Base-by-base conservation (phyloP, 2,888 invertebrate genomes). In the Nymphalis polychloros region DNA sequence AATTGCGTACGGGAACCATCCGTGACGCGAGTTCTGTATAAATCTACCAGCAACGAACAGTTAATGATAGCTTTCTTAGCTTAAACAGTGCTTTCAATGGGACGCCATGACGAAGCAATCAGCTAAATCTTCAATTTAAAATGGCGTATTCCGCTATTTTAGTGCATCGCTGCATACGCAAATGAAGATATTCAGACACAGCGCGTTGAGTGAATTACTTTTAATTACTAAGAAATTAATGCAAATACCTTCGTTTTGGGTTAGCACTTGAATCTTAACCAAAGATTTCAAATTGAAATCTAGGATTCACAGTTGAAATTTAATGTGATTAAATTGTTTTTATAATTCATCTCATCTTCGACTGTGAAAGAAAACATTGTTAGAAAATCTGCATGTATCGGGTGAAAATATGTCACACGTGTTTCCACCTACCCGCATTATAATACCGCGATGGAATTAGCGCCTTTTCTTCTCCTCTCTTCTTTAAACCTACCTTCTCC, bases 1-100 rank as follows among this genome's bases (percentile, higher is more conserved):
- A 91, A 91, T 91, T 90, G 87, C 83, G 82, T 83, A 83, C 84
- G 85, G 81, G 86, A 86, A 88, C 84, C 78, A 79, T 79, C 89
- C 89, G 87, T 90, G 88, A 91, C 89, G 90, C 80, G 59, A 27
- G 71, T 80, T 75, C 72, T 77, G 85, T 83, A 87, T 88, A 88
- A 90, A 89, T 90, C 85, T 87, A 79, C 86, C 80, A 81, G 84
- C 84, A 85, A 87, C 84, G 86, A 86, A 85, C 87, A 81, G 84
- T 86, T 92, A 91, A 91, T 91, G 89, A 91, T 88, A 91, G 85
- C 85, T 79, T 86, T 83, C 78, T 75, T 72, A 79, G 79, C 80
- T 85, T 84, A 86, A 87, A 84, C 81, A 84, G 79, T 78, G 78
- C 78, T 78, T 80, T 85, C 84, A 86, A 86, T 87, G 86, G 81